Percentiles rank a stretch among this genome's conserved stretches.
phyloP scores from a whole-genome alignment of 92 coral and sea anemone genomes.

The Palythoa grandis region DNA sequence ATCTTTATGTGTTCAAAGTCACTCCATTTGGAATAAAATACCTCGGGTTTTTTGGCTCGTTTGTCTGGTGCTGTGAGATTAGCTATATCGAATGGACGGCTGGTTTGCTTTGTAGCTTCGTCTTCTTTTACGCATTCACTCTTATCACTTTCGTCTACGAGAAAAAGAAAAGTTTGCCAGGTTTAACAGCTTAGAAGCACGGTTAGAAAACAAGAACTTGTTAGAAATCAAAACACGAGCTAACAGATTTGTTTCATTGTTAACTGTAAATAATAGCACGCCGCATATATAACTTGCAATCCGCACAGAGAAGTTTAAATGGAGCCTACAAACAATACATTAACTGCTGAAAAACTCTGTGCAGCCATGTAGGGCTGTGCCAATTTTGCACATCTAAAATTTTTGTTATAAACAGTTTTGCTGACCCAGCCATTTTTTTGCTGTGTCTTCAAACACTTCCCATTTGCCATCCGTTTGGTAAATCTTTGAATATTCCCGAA shows the following conservation, averaged over 20 bases:
- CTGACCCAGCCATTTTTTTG: not conserved
- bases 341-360: constrained; percentile 26
- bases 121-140: constrained; percentile 36
- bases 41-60: constrained; percentile 50
- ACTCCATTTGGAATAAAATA: constrained; percentile 11
- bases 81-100: constrained; percentile 88
- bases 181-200: not conserved
- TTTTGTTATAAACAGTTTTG: not conserved
- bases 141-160: constrained; percentile 38
- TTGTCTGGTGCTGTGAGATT: constrained; percentile 84
- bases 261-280: constrained; percentile 18
- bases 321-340: constrained; percentile 19
- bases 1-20: constrained; percentile 20
- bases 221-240: constrained; percentile 13
- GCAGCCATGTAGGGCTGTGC: not conserved
- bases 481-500: constrained; percentile 41
- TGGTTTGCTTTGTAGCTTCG: constrained; percentile 44
- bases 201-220: constrained; percentile 24
- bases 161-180: not conserved
- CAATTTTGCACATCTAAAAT: not conserved
- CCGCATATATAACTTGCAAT: constrained; percentile 19
- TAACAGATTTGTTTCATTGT: constrained; percentile 16
- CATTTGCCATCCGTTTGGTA: not conserved
- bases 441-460: not conserved
- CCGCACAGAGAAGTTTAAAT: constrained; percentile 21